Evolutionary conservation across 37 sponge, comb jelly and placozoan species (phyloP), one percentile per base, ranked within the genome.

Genomic region (Geodia barretti): DNA sequence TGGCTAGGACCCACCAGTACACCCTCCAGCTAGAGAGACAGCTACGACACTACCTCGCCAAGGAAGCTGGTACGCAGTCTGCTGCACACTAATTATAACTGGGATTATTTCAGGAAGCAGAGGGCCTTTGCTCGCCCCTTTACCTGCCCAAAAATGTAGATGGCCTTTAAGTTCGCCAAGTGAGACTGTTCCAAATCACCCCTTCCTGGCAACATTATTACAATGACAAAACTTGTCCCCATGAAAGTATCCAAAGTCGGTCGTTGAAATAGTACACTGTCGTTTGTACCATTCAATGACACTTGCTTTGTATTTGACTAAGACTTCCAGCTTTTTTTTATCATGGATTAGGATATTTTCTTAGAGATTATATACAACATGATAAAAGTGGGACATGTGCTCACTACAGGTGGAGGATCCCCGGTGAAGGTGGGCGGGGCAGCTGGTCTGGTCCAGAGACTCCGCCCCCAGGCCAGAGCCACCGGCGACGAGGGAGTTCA

Each of bases 21-120:
- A 89, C 95, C 29, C 77, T 88, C 38, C 92, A 92, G 64, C 82
- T 95, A 73, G 95, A 95, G 72, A 80, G 70, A 62, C 92, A 95
- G 62, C 59, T 93, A 24, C 70, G 81, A 11, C 63, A 74, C 63
- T 87, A 69, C 38, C 41, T 87, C 17, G 42, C 82, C 60, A 43
- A 30, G 33, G 62, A 36, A 0, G 41, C 37, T n/a, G 68, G 43
- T 66, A 41, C 31, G 40, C n/a, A 3, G 5, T 4, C 29, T 7
- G 4, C 4, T 64, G 2, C 11, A 11, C 29, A 20, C 60, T 21
- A 14, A 59, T 20, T 59, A 14, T 21, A 14, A 59, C 20, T n/a
- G n/a, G n/a, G n/a, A n/a, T n/a, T n/a, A n/a, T n/a, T n/a, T n/a
- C n/a, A n/a, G n/a, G n/a, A n/a, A n/a, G n/a, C n/a, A n/a, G n/a